Evolutionary conservation across 2,797 vertebrate genomes (phyloP).

Genomic region (Eutrigla gurnardus): DNA sequence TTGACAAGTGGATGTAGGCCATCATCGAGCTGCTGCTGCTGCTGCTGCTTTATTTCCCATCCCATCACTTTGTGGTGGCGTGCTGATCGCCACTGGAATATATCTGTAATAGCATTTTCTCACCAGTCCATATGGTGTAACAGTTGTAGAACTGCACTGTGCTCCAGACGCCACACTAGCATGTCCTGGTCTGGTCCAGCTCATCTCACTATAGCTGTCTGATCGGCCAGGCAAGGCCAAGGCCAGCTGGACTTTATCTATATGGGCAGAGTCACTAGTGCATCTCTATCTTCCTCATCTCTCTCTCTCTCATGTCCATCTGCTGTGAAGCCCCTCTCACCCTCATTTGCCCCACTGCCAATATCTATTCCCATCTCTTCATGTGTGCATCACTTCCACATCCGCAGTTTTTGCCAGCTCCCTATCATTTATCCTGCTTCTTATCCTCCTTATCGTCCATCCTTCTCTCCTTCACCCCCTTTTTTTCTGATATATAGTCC

Average conservation of each 20-base stretch:
- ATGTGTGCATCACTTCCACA: slow-evolving; percentile 43
- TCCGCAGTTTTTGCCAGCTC: slow-evolving; percentile 38
- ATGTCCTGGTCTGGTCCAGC: slow-evolving; percentile 40
- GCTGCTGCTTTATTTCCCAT: not conserved
- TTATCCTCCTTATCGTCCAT: not conserved
- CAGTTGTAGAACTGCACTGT: slow-evolving; percentile 44
- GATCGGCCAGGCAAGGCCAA: slow-evolving; percentile 44
- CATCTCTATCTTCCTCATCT: slow-evolving; percentile 57
- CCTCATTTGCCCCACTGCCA: slow-evolving; percentile 35
- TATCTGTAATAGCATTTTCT: slow-evolving; percentile 31
- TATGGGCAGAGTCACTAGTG: slow-evolving; percentile 44
- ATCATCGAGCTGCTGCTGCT: not conserved
- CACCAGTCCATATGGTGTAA: slow-evolving; percentile 40
- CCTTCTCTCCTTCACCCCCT: not conserved
- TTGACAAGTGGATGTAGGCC: slow-evolving; percentile 2
- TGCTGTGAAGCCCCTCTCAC: slow-evolving; percentile 51
- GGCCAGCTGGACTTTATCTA: slow-evolving; percentile 67
- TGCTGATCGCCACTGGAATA: slow-evolving; percentile 14
- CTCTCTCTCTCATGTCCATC: slow-evolving; percentile 56
- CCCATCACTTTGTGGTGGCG: not conserved
- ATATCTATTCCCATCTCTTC: slow-evolving; percentile 50
- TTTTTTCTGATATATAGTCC: not conserved
- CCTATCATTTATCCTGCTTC: slow-evolving; percentile 28
- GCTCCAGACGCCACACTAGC: slow-evolving; percentile 21
- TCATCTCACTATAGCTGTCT: slow-evolving; percentile 39